These are phyloP conservation scores for Catocala sponsa DNA, from an alignment of 2,888 invertebrate genomes.

Conservation along the genomic window DNA sequence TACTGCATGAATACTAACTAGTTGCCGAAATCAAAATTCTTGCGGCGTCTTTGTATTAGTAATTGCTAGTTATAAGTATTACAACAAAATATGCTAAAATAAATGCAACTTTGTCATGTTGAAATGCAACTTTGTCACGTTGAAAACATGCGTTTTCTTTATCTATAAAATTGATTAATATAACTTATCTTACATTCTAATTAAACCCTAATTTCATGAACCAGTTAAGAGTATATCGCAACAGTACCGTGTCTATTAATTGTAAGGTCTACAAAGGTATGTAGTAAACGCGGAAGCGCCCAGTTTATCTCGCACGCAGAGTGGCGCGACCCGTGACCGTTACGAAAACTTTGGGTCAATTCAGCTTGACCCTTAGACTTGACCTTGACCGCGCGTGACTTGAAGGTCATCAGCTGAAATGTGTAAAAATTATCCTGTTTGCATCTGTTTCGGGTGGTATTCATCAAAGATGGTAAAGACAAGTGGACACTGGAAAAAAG, in stretches of 20 bases:
- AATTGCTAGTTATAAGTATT: too few species aligned
- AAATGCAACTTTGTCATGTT: too few species aligned
- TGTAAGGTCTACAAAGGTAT: constrained; percentile 20
- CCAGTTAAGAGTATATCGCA: too few species aligned
- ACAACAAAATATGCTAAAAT: too few species aligned
- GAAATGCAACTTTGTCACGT: too few species aligned
- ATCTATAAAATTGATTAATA: too few species aligned
- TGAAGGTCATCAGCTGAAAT: background rate
- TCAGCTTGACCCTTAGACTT: constrained; percentile 23
- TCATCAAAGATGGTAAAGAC: background rate
- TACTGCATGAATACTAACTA: too few species aligned
- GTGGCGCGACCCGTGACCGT: constrained; percentile 24
- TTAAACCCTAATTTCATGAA: too few species aligned
- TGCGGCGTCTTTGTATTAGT: too few species aligned
- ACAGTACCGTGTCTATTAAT: constrained; percentile 16
- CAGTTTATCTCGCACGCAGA: constrained; percentile 36
- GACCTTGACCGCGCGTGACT: constrained; percentile 29
- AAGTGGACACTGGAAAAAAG: constrained; percentile 1
- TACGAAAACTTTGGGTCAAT: constrained; percentile 31
- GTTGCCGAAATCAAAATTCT: too few species aligned
- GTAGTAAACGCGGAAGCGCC: constrained; percentile 40
- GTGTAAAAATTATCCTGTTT: background rate
- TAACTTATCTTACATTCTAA: too few species aligned
- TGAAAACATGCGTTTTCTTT: too few species aligned
- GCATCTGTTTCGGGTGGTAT: background rate